These are phyloP conservation scores for Notothenia rossii DNA, from an alignment of 2,113 vertebrate species.

Conservation along the genomic window DNA sequence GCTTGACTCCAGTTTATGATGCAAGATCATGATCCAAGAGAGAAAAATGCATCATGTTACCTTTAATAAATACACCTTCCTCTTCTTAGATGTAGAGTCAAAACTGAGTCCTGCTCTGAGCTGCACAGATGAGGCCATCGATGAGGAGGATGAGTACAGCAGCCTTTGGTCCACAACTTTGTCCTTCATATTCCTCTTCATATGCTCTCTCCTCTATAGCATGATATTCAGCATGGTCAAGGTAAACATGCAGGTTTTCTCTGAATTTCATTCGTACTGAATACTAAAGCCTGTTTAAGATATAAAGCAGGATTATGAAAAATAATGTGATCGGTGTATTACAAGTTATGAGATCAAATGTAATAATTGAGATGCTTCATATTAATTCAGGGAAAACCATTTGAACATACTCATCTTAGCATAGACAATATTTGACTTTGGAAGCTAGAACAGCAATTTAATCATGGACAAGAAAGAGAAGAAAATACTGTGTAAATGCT, in stretches of 20 bases:
- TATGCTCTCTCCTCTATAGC: constrained; percentile 44
- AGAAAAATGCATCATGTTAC: background rate
- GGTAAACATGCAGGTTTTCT: constrained; percentile 39
- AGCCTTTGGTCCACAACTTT: constrained; percentile 57
- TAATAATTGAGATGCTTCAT: background rate
- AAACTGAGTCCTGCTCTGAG: background rate
- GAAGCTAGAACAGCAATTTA: too few species aligned
- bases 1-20: background rate
- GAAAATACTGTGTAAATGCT: background rate
- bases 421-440: background rate
- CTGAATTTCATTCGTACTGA: background rate
- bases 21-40: background rate
- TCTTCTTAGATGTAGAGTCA: constrained; percentile 10
- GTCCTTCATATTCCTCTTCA: constrained; percentile 54
- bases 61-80: constrained; percentile 2
- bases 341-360: background rate
- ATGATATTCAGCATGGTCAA: constrained; percentile 49
- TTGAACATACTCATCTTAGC: background rate
- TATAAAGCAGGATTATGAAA: background rate
- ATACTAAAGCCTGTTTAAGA: background rate
- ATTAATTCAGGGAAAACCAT: background rate
- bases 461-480: background rate
- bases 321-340: too few species aligned
- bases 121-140: background rate
- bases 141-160: constrained; percentile 47